A percentile compares a stretch with the other conserved stretches of the same genome.
Conservation (phyloP, 2,113 vertebrate genomes). For the Ardeotis arabs region DNA sequence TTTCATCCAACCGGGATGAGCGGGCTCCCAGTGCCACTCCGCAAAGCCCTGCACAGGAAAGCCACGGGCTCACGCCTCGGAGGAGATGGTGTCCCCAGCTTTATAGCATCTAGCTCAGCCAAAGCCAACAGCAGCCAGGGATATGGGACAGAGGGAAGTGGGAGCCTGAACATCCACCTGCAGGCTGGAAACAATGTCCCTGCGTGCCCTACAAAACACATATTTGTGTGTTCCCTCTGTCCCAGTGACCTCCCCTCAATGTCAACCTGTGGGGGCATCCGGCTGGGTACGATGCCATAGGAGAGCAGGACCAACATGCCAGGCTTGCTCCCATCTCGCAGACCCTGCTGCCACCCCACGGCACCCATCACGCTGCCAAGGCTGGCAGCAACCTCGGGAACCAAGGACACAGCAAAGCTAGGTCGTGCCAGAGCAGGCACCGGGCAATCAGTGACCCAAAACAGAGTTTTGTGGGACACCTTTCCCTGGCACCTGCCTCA, state of each 20-base stretch:
- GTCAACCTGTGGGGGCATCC: neutral
- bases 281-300: neutral
- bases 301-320: neutral
- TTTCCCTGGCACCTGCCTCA: neutral
- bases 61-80: accelerated
- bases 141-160: neutral
- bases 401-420: neutral
- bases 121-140: neutral
- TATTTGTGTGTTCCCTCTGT: neutral
- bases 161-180: neutral
- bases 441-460: accelerated
- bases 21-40: too few relatives aligned
- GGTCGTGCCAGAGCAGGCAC: neutral
- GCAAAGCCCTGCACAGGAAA: neutral
- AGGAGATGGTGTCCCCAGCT: neutral
- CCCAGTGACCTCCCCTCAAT: neutral
- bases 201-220: neutral
- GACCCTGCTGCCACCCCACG: neutral
- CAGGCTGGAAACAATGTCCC: neutral
- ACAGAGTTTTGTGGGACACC: neutral
- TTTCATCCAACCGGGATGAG: neutral
- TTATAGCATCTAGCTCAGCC: neutral
- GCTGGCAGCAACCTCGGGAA: neutral
- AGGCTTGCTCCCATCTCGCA: neutral
- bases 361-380: neutral